Conservation (phyloP, 2,113 vertebrate species). For the Stegostoma tigrinum region DNA sequence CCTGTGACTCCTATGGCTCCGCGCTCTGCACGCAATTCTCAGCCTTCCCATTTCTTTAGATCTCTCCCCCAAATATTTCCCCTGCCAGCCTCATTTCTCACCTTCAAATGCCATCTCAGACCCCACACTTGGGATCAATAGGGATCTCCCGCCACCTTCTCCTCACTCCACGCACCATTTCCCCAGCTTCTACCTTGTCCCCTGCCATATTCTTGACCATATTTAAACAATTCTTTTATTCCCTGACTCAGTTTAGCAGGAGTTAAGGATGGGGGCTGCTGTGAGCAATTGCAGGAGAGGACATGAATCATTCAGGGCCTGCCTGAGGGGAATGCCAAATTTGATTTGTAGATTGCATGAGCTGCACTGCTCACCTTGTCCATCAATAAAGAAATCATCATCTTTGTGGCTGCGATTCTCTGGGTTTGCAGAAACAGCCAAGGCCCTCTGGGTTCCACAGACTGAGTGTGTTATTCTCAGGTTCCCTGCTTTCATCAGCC, state of each 20-base stretch:
- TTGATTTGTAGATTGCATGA: neutral
- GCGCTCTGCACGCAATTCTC: neutral
- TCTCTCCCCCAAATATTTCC: no score
- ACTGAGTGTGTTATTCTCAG: neutral
- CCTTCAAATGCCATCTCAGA: neutral
- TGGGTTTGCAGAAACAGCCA: neutral
- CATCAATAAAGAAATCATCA: neutral
- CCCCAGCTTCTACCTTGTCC: neutral
- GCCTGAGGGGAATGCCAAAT: neutral
- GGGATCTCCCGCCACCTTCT: neutral
- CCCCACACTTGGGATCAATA: neutral
- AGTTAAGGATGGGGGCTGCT: neutral
- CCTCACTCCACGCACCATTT: neutral
- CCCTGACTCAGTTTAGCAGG: neutral
- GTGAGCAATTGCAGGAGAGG: neutral
- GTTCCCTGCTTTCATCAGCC: neutral
- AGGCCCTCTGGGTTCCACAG: neutral
- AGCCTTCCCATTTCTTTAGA: neutral
- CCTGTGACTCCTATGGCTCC: no score
- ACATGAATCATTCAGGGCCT: neutral
- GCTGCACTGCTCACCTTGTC: neutral
- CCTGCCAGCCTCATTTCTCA: no score
- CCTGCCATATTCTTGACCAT: neutral
- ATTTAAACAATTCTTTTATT: neutral
- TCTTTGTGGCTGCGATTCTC: neutral